A percentile compares a stretch with the other conserved stretches of the same genome.
phyloP scores from a whole-genome alignment of 2,113 vertebrate species.

The Lota lota region DNA sequence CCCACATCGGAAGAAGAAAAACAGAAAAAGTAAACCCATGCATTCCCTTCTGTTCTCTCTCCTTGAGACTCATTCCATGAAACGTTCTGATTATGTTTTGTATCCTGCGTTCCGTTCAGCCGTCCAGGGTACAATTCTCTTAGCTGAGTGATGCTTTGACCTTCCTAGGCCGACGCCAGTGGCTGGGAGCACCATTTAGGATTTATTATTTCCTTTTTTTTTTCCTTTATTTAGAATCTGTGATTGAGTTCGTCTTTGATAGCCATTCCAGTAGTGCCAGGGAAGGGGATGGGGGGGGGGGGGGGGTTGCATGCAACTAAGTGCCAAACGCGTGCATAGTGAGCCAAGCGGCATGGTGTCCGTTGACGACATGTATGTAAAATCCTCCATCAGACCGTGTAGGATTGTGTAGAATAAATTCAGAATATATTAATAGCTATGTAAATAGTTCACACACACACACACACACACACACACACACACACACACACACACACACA shows the following conservation, averaged over 20 bases:
- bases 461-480: no score
- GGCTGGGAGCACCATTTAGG: constrained; percentile 11
- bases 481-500: no score
- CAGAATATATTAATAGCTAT: no score
- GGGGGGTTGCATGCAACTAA: no score
- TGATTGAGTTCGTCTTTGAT: constrained; percentile 1
- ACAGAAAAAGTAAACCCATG: not conserved
- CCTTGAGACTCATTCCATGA: not conserved
- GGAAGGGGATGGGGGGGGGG: constrained; percentile 26
- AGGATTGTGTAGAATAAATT: no score
- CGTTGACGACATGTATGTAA: no score
- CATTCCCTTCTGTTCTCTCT: not conserved
- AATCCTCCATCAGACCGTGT: no score
- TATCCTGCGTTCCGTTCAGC: not conserved
- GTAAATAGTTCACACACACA: no score
- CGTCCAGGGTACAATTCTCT: not conserved
- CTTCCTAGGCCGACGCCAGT: not conserved
- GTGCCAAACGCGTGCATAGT: no score
- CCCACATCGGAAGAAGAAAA: not conserved
- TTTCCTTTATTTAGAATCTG: not conserved
- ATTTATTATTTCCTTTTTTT: not conserved
- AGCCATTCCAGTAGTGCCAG: constrained; percentile 56
- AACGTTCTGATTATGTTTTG: not conserved
- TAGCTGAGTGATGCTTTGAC: not conserved
- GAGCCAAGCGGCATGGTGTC: no score